phyloP scores from a whole-genome alignment of 2,888 invertebrate species.

The Oscheius onirici region DNA sequence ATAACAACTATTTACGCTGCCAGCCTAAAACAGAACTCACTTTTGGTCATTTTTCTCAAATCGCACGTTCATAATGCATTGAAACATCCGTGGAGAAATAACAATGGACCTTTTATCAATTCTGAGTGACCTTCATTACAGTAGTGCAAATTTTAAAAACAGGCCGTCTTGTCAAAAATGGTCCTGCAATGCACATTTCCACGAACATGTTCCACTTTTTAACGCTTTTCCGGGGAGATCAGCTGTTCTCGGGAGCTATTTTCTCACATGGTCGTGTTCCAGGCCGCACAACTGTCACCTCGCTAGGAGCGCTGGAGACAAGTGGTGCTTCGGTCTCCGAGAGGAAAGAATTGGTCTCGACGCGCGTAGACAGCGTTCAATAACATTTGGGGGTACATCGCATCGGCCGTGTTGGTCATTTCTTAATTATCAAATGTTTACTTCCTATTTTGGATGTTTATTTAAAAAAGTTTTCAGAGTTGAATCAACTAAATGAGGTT shows the following conservation, averaged over 20 bases:
- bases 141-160: too few species aligned
- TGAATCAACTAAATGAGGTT: not conserved
- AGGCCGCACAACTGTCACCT: slow-evolving; percentile 20
- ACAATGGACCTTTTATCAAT: too few species aligned
- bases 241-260: not conserved
- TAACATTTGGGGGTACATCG: slow-evolving; percentile 12
- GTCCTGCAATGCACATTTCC: too few species aligned
- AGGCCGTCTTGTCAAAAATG: too few species aligned
- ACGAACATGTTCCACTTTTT: not conserved
- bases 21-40: too few species aligned
- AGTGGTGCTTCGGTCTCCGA: slow-evolving; percentile 1
- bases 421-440: not conserved
- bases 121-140: too few species aligned
- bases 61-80: too few species aligned
- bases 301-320: not conserved
- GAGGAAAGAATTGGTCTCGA: slow-evolving; percentile 29
- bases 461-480: not conserved
- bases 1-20: too few species aligned
- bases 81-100: too few species aligned
- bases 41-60: too few species aligned
- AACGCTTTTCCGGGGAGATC: not conserved
- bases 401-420: slow-evolving; percentile 15
- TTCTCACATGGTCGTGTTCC: slow-evolving; percentile 15
- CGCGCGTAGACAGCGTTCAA: slow-evolving; percentile 23
- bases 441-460: not conserved